These are phyloP conservation scores for Telmatherina bonti DNA, from an alignment of 2,797 vertebrate genomes.

Conservation along the genomic window DNA sequence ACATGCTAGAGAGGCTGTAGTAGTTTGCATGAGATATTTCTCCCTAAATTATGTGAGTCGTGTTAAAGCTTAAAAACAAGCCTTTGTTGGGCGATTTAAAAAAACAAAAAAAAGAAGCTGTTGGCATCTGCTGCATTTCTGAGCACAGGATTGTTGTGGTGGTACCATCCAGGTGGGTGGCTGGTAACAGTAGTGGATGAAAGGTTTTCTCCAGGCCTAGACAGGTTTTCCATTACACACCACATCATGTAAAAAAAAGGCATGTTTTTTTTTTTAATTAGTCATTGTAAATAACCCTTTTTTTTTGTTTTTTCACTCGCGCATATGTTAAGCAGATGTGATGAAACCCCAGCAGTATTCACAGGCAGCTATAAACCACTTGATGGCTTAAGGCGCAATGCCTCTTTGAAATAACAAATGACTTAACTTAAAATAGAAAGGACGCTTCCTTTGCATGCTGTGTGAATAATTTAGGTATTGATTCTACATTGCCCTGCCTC, in stretches of 20 bases:
- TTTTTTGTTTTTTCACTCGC: conserved; percentile 18
- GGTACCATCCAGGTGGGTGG: conserved; percentile 71
- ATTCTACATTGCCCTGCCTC: conserved; percentile 44
- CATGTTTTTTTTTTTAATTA: conserved; percentile 63
- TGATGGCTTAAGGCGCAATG: conserved; percentile 49
- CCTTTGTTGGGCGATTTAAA: conserved; percentile 37
- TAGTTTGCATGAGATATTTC: conserved; percentile 44
- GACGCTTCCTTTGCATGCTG: conserved; percentile 46
- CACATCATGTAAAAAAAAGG: conserved; percentile 68
- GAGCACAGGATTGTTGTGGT: conserved; percentile 20
- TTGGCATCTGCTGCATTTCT: conserved; percentile 50
- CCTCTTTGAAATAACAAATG: conserved; percentile 64
- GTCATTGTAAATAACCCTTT: conserved; percentile 47
- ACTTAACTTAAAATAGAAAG: conserved; percentile 54
- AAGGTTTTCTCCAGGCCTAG: conserved; percentile 45
- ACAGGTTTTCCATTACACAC: conserved; percentile 75
- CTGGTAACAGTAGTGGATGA: conserved; percentile 50
- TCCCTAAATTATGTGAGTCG: conserved; percentile 33
- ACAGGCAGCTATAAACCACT: conserved; percentile 57
- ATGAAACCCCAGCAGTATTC: conserved; percentile 38
- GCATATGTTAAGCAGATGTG: conserved; percentile 75
- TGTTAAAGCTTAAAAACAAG: conserved; percentile 39
- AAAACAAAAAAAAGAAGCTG: conserved; percentile 19
- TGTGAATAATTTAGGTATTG: conserved; percentile 54
- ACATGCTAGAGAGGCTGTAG: conserved; percentile 37